These are phyloP conservation scores for Rhaphigaster nebulosa DNA, from an alignment of 2,888 invertebrate genomes.

Conservation along the genomic window DNA sequence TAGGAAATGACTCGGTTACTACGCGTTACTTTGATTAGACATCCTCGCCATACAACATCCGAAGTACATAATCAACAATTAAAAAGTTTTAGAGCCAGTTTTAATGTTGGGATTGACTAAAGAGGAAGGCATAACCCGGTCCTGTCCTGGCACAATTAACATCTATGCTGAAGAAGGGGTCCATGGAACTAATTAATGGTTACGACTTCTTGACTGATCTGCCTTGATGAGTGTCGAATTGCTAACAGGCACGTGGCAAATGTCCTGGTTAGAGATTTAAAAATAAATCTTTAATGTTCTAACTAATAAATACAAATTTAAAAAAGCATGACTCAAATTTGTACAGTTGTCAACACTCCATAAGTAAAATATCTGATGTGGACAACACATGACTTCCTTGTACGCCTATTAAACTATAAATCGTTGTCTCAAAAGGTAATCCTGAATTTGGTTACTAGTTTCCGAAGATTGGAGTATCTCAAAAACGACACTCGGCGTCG, in stretches of 20 bases:
- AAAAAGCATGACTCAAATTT: too few relatives aligned
- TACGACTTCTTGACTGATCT: constrained; percentile 29
- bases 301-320: not conserved
- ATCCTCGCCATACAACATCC: not conserved
- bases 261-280: not conserved
- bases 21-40: not conserved
- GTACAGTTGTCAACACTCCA: too few relatives aligned
- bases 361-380: too few relatives aligned
- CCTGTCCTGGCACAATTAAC: not conserved
- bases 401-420: too few relatives aligned
- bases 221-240: not conserved
- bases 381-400: too few relatives aligned
- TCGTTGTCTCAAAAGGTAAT: too few relatives aligned
- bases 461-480: too few relatives aligned
- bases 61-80: not conserved
- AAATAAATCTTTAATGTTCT: not conserved
- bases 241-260: constrained; percentile 20
- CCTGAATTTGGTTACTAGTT: too few relatives aligned
- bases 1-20: not conserved
- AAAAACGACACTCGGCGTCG: too few relatives aligned
- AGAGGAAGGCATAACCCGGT: constrained; percentile 9
- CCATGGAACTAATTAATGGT: not conserved
- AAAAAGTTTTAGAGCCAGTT: not conserved
- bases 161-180: not conserved
- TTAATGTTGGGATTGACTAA: not conserved